Evolutionary conservation across 1,140 invertebrate species (phyloP).

Genomic region (Anadara kagoshimensis): DNA sequence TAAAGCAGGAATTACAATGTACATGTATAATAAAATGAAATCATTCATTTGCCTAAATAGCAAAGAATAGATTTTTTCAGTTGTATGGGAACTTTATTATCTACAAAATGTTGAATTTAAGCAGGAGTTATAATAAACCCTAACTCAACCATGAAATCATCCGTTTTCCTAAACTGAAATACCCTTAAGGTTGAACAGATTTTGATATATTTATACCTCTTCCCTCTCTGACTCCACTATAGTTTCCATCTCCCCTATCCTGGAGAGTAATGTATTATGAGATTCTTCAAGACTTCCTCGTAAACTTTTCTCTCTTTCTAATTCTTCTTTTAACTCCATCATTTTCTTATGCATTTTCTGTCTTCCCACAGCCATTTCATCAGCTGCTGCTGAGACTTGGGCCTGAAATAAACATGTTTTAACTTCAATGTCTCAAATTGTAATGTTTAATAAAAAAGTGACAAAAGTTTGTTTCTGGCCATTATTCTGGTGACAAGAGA

Average conservation of each 20-base stretch:
- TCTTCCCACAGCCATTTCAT: conserved; percentile 48
- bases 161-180: neutral
- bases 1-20: too few species aligned
- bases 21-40: too few species aligned
- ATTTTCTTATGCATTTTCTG: conserved; percentile 53
- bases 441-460: too few species aligned
- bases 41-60: too few species aligned
- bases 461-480: too few species aligned
- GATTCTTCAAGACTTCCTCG: conserved; percentile 64
- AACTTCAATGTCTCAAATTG: too few species aligned
- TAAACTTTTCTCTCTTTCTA: conserved; percentile 58
- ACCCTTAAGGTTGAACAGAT: neutral
- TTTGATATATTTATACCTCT: conserved; percentile 32
- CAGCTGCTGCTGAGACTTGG: conserved; percentile 45
- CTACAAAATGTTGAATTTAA: too few species aligned
- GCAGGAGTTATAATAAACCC: too few species aligned
- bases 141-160: too few species aligned
- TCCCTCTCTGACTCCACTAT: conserved; percentile 56
- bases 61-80: too few species aligned
- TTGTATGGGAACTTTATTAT: too few species aligned
- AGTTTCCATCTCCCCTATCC: conserved; percentile 59
- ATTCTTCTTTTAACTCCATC: conserved; percentile 58
- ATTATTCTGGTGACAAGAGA: neutral
- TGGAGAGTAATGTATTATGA: conserved; percentile 56
- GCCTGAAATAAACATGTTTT: conserved; percentile 44